Base-by-base conservation (phyloP, 1,140 invertebrate species). In the Sogatella furcifera region DNA sequence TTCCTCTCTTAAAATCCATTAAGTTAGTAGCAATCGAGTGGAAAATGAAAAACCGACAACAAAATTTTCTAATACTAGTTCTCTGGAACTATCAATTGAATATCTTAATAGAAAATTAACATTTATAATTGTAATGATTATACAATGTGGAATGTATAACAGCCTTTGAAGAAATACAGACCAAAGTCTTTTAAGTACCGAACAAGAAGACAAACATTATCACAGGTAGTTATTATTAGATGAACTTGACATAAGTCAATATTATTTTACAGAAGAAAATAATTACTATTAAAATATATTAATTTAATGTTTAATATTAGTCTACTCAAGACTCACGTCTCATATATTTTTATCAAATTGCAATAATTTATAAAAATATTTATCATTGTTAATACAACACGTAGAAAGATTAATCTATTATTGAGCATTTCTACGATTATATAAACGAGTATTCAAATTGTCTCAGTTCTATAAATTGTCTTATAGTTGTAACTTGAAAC, bases 41-140 rank as follows among this genome's bases (percentile, higher is more conserved):
- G 43, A 38, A 28, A 61, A 61, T 61, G 60, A 61, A 57, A 61
- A 61, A 57, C 14, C 54, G 52, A 53, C 60, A n/a, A 44, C 43
- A 19, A 49, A 49, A 34, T 57, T 56, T 61, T 31, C 21, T 44
- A 57, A 8, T 10, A 49, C 15, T 49, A 17, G 15, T 8, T 49
- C 6, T 10, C 46, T 19, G 17, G 6, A 49, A 49, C 15, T 19
- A 49, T 6, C 15, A 49, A 49, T 19, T 2, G 17, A n/a, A 44
- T n/a, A 46, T 6, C 13, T 6, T 46, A 13, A 15, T 49, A 19
- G 14, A 11, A 49, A 11, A 3, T 8, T 9, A 10, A 49, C 14
- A 49, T n/a, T n/a, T n/a, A n/a, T n/a, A n/a, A n/a, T n/a, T n/a
- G n/a, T n/a, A n/a, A 19, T 5, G 1, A 19, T 19, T 15, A 49